Evolutionary conservation across 2,888 invertebrate species (phyloP), one percentile per base, ranked within the genome.

Genomic region (Epsilonema sp.): DNA sequence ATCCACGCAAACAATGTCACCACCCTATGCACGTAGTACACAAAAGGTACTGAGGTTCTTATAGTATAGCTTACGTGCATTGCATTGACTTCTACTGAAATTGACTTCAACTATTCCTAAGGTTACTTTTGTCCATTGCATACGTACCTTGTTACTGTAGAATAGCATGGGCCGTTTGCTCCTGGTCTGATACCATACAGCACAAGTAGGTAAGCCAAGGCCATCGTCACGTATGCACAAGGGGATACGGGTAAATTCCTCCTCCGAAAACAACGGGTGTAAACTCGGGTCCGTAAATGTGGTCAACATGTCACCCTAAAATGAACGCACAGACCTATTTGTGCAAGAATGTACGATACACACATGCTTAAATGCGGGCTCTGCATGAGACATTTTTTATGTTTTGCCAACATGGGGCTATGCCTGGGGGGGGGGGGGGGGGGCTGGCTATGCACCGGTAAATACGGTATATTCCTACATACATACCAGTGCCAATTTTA

Each of bases 111-210:
- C n/a, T n/a, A n/a, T n/a, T n/a, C n/a, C n/a, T n/a, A n/a, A n/a
- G n/a, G n/a, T n/a, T n/a, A n/a, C n/a, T n/a, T n/a, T n/a, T n/a
- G n/a, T n/a, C n/a, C n/a, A n/a, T n/a, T n/a, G n/a, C n/a, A n/a
- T n/a, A n/a, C n/a, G n/a, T n/a, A 37, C 47, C 26, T 47, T 47
- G 24, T 47, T 47, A 42, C 47, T 42, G 37, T 37, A 42, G 22
- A 47, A 24, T 24, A 47, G 47, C 47, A 47, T 42, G 2, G 42
- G 47, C 22, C 47, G 42, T 11, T 37, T 47, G n/a, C 36, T 11
- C 37, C 22, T 47, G 8, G 47, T 47, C 31, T 47, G 42, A 22
- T 47, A 47, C 47, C 47, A 47, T 2, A 42, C 19, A 2, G 42
- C 47, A 21, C 42, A 37, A 19, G 47, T 47, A 8, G 46, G 46